These are phyloP conservation scores for Cyprinus carpio DNA, from an alignment of 2,113 vertebrate genomes.

Conservation along the genomic window DNA sequence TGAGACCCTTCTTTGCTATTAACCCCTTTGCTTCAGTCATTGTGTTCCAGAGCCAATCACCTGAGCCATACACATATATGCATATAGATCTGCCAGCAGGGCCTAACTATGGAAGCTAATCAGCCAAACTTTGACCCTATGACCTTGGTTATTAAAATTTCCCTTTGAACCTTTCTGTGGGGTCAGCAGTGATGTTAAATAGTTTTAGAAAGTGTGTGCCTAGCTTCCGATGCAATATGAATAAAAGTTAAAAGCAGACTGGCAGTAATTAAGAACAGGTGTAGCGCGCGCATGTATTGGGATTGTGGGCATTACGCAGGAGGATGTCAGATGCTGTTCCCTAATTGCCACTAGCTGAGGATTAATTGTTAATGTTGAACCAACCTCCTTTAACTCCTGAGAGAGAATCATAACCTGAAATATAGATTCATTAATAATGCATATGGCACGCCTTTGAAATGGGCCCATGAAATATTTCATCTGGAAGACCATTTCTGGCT, in stretches of 20 bases:
- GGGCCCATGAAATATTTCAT: conserved; percentile 53
- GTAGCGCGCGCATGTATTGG: not conserved
- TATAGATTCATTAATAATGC: conserved; percentile 64
- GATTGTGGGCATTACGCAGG: conserved; percentile 32
- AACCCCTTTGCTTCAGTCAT: not conserved
- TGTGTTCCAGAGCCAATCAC: not conserved
- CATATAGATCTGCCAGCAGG: not conserved
- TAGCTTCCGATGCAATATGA: conserved; percentile 55
- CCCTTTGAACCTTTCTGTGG: conserved; percentile 22
- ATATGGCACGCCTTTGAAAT: conserved; percentile 59
- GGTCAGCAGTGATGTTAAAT: conserved; percentile 57
- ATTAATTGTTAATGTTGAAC: conserved; percentile 58
- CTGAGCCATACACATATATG: not conserved
- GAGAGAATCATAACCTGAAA: conserved; percentile 58
- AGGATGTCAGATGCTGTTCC: conserved; percentile 55
- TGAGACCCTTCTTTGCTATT: too few species aligned
- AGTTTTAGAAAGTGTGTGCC: conserved; percentile 48
- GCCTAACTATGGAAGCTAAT: not conserved
- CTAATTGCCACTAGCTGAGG: conserved; percentile 51
- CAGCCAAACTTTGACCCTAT: not conserved
- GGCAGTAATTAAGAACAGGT: conserved; percentile 56
- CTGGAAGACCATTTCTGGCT: conserved; percentile 49
- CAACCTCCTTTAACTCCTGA: conserved; percentile 47
- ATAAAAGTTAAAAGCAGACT: conserved; percentile 57
- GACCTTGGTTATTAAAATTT: not conserved